Base-by-base conservation (phyloP, 2,113 vertebrate genomes). In the Melanotaenia duboulayi region DNA sequence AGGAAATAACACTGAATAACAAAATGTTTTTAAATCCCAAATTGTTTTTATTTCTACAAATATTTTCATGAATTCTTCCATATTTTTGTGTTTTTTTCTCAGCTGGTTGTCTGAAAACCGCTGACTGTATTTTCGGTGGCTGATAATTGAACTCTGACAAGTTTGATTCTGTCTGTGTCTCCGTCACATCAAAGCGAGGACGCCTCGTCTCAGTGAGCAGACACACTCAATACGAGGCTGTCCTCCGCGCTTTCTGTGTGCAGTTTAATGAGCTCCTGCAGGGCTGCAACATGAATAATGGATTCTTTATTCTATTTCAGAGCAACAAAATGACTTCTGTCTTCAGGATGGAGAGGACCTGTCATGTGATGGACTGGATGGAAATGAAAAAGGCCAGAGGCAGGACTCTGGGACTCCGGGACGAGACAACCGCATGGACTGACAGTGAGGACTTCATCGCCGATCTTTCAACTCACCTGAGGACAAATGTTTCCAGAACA, bases 261-360 rank as follows among this genome's bases (percentile, higher is more conserved):
- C 78, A 14, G 76, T 89, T 86, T 90, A 89, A 90, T 86, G 85
- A 89, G 71, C 86, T 78, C 76, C 83, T 84, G 68, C 75, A 80
- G 84, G 83, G 76, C 75, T 25, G 79, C 63, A 2, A 13, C 79
- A 87, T 90, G 89, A 89, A 90, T 89, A 83, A 89, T 90, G 78
- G 54, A 90, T 79, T 68, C 77, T 83, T 87, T 75, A 81, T 82
- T 87, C 76, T 82, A 80, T 86, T 83, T 35, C 32, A 35, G 32
- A 35, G 32, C 32, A 35, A 9, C 32, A 35, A 9, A 35, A 35
- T 35, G 32, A 35, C 79, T 79, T 23, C 62, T 52, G 57, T 73
- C 32, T 54, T 40, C 46, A 54, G 63, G 37, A 60, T 11, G 24
- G 48, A 75, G 48, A 46, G 7, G 42, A 28, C 11, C 56, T 39